Evolutionary conservation across 2,797 vertebrate genomes (phyloP).

Genomic region (Sarcophilus harrisii): DNA sequence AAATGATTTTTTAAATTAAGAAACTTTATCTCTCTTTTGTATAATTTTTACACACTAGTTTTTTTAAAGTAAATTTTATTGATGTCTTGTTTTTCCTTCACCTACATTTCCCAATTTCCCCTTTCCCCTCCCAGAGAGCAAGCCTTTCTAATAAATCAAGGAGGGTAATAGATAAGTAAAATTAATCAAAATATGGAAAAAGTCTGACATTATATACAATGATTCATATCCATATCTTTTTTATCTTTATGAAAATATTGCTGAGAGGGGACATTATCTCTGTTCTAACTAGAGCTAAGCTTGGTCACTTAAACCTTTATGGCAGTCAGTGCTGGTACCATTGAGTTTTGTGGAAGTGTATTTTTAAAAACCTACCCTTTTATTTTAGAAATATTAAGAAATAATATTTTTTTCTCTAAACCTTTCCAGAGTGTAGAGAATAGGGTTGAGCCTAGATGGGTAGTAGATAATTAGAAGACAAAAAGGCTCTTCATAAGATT

Average conservation of each 20-base stretch:
- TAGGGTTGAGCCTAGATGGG: not conserved
- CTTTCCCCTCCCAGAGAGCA: not conserved
- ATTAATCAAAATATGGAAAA: not conserved
- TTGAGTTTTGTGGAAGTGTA: not conserved
- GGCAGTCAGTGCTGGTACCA: not conserved
- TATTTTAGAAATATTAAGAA: not conserved
- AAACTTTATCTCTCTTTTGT: not conserved
- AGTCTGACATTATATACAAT: not conserved
- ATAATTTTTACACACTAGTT: not conserved
- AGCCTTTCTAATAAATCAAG: not conserved
- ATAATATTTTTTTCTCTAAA: not conserved
- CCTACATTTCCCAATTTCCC: not conserved
- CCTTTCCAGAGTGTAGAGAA: not conserved
- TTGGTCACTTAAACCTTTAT: not conserved
- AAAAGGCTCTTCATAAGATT: not conserved
- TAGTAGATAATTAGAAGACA: not conserved
- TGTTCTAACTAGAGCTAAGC: not conserved
- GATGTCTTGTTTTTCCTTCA: not conserved
- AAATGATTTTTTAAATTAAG: not conserved
- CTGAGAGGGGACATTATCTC: not conserved
- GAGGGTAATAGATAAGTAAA: not conserved
- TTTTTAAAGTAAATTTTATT: not conserved
- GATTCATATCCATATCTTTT: not conserved
- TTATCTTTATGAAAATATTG: not conserved
- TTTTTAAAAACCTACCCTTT: not conserved